phyloP scores from a whole-genome alignment of 2,888 invertebrate species.

The Ischnura elegans region DNA sequence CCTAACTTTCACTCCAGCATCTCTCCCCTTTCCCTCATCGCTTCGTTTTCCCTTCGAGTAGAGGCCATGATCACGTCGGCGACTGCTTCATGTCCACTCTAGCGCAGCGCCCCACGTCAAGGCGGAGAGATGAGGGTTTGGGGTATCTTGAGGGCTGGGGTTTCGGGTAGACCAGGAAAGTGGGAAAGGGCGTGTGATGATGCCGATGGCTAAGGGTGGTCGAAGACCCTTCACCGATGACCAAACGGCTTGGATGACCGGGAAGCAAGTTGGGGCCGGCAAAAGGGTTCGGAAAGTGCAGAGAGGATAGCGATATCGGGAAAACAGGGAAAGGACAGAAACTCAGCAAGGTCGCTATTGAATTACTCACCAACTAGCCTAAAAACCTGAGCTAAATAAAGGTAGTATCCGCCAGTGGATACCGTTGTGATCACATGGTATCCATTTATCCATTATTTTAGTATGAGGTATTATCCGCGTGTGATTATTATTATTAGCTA shows the following conservation, averaged over 20 bases:
- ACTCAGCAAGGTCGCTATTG: not conserved
- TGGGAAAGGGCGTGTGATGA: not conserved
- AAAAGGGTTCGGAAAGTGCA: not conserved
- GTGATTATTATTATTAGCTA: too few relatives aligned
- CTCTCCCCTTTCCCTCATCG: not conserved
- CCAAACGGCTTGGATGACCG: not conserved
- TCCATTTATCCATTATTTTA: too few relatives aligned
- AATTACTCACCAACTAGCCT: not conserved
- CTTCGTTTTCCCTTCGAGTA: not conserved
- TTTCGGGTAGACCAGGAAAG: not conserved
- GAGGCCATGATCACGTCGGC: not conserved
- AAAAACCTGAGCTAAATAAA: too few relatives aligned
- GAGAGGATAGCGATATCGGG: not conserved
- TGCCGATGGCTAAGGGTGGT: not conserved
- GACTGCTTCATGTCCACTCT: not conserved
- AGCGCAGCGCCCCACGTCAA: not conserved
- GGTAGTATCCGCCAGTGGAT: too few relatives aligned
- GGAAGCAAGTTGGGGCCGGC: not conserved
- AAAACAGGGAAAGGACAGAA: not conserved
- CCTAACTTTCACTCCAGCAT: not conserved
- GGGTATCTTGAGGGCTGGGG: not conserved
- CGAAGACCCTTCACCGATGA: not conserved
- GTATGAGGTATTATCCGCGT: too few relatives aligned
- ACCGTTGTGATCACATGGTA: not conserved
- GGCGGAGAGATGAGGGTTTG: not conserved